Percentiles rank a stretch among this genome's conserved stretches.
These are phyloP conservation scores for Tyrophagus putrescentiae DNA, from an alignment of 1,140 invertebrate genomes.

Conservation along the genomic window DNA sequence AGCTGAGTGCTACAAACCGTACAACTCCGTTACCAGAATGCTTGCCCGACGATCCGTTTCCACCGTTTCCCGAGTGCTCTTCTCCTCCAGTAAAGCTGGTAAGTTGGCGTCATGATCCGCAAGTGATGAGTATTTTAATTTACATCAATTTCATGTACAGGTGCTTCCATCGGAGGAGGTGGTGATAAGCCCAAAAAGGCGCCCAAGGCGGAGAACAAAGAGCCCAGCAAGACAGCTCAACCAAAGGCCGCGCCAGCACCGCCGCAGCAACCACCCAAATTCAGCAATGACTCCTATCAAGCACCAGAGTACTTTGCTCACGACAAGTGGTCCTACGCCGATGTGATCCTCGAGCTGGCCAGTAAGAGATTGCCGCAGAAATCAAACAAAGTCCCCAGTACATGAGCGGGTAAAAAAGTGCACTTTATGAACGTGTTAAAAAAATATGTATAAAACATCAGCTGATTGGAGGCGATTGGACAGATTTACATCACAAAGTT, in stretches of 20 bases:
- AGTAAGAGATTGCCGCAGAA: slow-evolving; percentile 30
- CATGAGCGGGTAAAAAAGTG: not conserved
- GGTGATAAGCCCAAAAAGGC: too few relatives aligned
- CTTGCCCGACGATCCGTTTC: not conserved
- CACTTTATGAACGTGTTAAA: not conserved
- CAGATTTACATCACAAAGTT: not conserved
- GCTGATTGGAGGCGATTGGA: not conserved
- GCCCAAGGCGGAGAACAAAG: too few relatives aligned
- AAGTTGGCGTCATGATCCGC: not conserved
- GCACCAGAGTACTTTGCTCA: slow-evolving; percentile 45
- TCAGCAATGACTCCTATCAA: slow-evolving; percentile 16
- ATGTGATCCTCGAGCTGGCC: slow-evolving; percentile 19
- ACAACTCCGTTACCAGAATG: not conserved
- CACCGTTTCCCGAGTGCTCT: not conserved
- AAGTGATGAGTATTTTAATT: too few relatives aligned
- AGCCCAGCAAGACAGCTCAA: not conserved
- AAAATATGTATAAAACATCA: not conserved
- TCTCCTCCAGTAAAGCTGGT: not conserved
- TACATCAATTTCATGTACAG: too few relatives aligned
- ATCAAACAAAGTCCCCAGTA: slow-evolving; percentile 40
- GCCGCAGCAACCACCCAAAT: too few relatives aligned
- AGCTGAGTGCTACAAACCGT: not conserved
- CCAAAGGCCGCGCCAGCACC: not conserved
- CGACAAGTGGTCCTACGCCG: slow-evolving; percentile 46
- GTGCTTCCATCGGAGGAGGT: too few relatives aligned